These are phyloP conservation scores for Listrodromus nycthemerus DNA, from an alignment of 2,888 invertebrate species.

Conservation along the genomic window DNA sequence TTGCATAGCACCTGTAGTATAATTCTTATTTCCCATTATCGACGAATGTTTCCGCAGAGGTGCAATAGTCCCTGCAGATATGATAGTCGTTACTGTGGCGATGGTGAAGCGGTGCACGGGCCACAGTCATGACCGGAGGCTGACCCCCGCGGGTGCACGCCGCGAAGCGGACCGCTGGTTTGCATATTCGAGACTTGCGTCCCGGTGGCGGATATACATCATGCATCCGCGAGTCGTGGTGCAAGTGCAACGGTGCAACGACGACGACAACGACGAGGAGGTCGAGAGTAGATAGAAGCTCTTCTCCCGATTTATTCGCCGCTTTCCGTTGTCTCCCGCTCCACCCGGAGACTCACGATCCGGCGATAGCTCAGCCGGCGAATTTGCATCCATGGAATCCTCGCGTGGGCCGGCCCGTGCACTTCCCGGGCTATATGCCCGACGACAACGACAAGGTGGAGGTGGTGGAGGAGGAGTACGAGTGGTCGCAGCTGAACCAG, in stretches of 20 bases:
- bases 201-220: slow-evolving; percentile 83
- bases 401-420: slow-evolving; percentile 77
- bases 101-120: slow-evolving; percentile 66
- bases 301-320: slow-evolving; percentile 65
- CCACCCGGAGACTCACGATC: slow-evolving; percentile 80
- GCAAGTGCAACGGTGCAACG: slow-evolving; percentile 74
- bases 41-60: slow-evolving; percentile 70
- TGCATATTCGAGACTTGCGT: slow-evolving; percentile 81
- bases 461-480: slow-evolving; percentile 57
- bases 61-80: slow-evolving; percentile 73
- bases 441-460: slow-evolving; percentile 52
- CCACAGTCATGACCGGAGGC: slow-evolving; percentile 72
- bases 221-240: slow-evolving; percentile 76
- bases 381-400: slow-evolving; percentile 84
- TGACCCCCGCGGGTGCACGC: slow-evolving; percentile 77
- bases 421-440: slow-evolving; percentile 41
- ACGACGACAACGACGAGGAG: slow-evolving; percentile 64
- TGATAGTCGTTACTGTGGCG: slow-evolving; percentile 69
- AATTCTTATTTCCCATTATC: slow-evolving; percentile 70
- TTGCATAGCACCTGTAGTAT: slow-evolving; percentile 38
- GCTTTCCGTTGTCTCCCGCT: slow-evolving; percentile 68
- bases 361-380: slow-evolving; percentile 80
- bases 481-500: slow-evolving; percentile 34
- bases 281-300: slow-evolving; percentile 61
- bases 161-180: slow-evolving; percentile 74